A percentile compares a stretch with the other conserved stretches of the same genome.
phyloP scores from a whole-genome alignment of 2,888 invertebrate genomes.

The Drosophila nigritarsus region DNA sequence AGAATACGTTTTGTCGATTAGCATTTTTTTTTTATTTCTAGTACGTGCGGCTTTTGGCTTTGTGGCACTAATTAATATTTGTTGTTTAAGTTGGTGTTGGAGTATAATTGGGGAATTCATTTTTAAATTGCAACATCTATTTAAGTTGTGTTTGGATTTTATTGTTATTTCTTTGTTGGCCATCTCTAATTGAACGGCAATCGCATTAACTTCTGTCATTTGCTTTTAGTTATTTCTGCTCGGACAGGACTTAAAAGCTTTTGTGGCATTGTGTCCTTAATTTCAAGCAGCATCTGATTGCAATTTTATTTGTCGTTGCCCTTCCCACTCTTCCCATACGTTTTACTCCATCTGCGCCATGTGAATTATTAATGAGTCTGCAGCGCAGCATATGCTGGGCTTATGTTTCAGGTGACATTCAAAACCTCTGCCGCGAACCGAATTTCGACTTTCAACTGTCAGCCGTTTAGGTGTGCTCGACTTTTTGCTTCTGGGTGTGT shows the following conservation, averaged over 20 bases:
- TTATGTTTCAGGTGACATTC: constrained; percentile 60
- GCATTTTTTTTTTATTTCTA: constrained; percentile 12
- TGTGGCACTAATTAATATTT: constrained; percentile 1
- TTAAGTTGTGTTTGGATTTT: background rate
- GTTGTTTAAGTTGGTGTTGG: background rate
- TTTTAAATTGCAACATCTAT: background rate
- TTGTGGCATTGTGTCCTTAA: constrained; percentile 59
- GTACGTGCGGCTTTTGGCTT: constrained; percentile 28
- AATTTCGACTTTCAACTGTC: constrained; percentile 26
- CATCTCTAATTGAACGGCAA: constrained; percentile 48
- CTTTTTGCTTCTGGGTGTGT: background rate
- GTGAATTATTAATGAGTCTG: constrained; percentile 68
- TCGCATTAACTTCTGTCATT: constrained; percentile 60
- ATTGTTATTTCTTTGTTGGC: background rate
- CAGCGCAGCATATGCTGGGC: constrained; percentile 20
- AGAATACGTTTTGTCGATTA: constrained; percentile 57
- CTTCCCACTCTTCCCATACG: constrained; percentile 13
- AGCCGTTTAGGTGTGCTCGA: constrained; percentile 12
- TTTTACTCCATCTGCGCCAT: constrained; percentile 31
- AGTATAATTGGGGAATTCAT: background rate
- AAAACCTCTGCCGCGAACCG: constrained; percentile 51
- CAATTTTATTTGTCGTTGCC: constrained; percentile 53
- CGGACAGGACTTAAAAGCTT: constrained; percentile 66
- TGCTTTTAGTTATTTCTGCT: constrained; percentile 33
- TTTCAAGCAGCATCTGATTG: constrained; percentile 67